Percentiles rank a stretch among this genome's conserved stretches.
These are phyloP conservation scores for Limnephilus rhombicus DNA, from an alignment of 2,888 invertebrate genomes.

Conservation along the genomic window DNA sequence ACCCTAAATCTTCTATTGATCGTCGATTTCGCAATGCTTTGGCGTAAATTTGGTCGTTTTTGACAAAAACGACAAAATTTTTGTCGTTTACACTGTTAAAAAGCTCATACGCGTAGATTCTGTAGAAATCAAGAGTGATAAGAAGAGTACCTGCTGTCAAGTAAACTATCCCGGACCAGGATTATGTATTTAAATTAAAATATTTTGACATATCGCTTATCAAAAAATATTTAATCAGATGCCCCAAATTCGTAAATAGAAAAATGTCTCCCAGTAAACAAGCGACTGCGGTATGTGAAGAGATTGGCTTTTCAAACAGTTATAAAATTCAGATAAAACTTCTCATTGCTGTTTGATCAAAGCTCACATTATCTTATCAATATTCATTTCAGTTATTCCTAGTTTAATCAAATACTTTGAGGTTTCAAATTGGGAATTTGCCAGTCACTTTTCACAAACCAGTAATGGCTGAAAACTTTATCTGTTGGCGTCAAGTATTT, in stretches of 20 bases:
- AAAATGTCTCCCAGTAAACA: neutral
- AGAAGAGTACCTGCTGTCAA: neutral
- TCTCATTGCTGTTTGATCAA: conserved; percentile 12
- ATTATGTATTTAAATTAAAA: neutral
- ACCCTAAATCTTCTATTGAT: neutral
- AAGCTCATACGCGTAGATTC: neutral
- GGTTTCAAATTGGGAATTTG: neutral
- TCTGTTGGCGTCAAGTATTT: neutral
- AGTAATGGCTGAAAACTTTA: neutral
- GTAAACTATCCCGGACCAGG: neutral
- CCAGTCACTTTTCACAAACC: neutral
- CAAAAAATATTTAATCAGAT: conserved; percentile 33
- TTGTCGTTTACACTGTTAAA: too few species aligned
- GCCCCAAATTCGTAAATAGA: conserved; percentile 38
- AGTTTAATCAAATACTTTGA: conserved; percentile 8
- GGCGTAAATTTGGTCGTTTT: neutral
- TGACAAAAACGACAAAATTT: too few species aligned
- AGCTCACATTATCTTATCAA: conserved; percentile 33
- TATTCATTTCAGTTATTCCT: conserved; percentile 27
- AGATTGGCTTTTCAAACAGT: neutral
- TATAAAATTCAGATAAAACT: conserved; percentile 22
- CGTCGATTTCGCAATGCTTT: neutral
- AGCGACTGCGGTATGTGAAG: neutral
- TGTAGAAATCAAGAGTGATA: neutral
- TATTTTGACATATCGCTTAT: conserved; percentile 5